These are phyloP conservation scores for Takifugu ocellatus DNA, from an alignment of 2,797 vertebrate species.

Conservation along the genomic window DNA sequence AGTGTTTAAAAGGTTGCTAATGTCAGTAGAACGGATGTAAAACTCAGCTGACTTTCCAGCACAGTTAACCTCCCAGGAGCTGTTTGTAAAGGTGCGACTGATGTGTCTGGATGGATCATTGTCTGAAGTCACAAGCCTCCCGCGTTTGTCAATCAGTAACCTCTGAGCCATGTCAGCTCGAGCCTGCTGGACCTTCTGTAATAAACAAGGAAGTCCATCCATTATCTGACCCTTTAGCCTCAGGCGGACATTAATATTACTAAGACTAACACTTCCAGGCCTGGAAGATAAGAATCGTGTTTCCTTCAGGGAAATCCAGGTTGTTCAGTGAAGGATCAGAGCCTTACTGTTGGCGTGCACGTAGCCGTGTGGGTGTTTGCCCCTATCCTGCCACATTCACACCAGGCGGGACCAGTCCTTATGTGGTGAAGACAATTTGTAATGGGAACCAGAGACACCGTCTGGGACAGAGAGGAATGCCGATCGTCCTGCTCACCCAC, in stretches of 20 bases:
- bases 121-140: slow-evolving; percentile 13
- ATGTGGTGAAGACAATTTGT: slow-evolving; percentile 23
- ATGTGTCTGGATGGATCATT: neutral
- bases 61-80: neutral
- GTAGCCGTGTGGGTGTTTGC: neutral
- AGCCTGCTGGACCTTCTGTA: slow-evolving; percentile 1
- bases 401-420: neutral
- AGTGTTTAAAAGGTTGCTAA: too few species aligned
- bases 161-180: slow-evolving; percentile 6
- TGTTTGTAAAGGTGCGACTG: neutral
- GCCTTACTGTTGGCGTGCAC: neutral
- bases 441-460: slow-evolving; percentile 31
- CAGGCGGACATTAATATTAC: neutral
- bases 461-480: slow-evolving; percentile 41
- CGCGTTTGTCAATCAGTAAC: slow-evolving; percentile 30
- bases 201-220: slow-evolving; percentile 7
- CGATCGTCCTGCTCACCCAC: slow-evolving; percentile 34
- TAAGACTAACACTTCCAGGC: neutral
- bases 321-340: too few species aligned
- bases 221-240: neutral
- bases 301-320: too few species aligned
- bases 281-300: too few species aligned
- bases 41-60: neutral
- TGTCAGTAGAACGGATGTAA: too few species aligned
- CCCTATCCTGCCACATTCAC: neutral